Evolutionary conservation across 2,888 invertebrate species (phyloP).

Genomic region (Hyposoter didymator): DNA sequence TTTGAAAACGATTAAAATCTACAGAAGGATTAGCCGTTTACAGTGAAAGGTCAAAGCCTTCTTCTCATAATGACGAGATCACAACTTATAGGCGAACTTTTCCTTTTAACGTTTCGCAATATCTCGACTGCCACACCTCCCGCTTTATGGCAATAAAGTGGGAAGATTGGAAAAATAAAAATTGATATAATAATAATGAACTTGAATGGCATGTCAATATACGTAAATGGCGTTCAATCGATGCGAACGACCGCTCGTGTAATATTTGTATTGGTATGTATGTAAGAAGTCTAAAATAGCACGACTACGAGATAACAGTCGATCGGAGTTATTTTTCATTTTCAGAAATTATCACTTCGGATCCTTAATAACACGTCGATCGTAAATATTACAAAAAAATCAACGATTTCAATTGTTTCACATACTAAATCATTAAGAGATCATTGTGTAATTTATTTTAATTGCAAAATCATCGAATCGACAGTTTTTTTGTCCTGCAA

Average conservation of each 20-base stretch:
- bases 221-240: constrained; percentile 36
- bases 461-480: not conserved
- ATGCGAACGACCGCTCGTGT: constrained; percentile 23
- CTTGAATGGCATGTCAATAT: not conserved
- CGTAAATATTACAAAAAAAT: not conserved
- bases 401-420: not conserved
- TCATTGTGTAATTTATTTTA: not conserved
- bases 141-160: constrained; percentile 8
- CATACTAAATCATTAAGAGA: not conserved
- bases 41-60: constrained; percentile 34
- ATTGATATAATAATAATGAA: not conserved
- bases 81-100: constrained; percentile 33
- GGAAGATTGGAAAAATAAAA: constrained; percentile 3
- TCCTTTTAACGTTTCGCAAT: constrained; percentile 38
- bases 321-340: not conserved
- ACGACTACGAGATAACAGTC: not conserved
- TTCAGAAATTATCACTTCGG: not conserved
- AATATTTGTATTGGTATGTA: constrained; percentile 12
- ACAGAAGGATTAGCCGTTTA: not conserved
- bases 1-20: not conserved
- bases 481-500: no score
- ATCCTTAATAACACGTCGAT: not conserved
- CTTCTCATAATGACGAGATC: constrained; percentile 16
- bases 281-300: not conserved
- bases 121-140: constrained; percentile 50